Conservation (phyloP, 2,113 vertebrate genomes). For the Calyptomena viridis region DNA sequence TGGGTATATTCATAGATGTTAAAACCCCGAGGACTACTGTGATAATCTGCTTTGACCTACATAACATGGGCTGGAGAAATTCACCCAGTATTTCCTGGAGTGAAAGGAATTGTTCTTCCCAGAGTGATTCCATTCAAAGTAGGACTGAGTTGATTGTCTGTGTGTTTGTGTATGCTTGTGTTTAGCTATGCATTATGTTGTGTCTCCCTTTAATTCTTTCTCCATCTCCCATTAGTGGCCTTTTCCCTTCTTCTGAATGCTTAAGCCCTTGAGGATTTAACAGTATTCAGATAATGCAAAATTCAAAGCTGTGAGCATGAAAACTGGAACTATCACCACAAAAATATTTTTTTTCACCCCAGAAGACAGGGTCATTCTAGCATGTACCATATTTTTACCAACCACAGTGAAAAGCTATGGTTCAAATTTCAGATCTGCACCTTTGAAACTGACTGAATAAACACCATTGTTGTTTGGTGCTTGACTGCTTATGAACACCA, state of each 20-base stretch:
- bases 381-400: background rate
- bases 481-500: background rate
- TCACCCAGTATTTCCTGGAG: conserved; percentile 46
- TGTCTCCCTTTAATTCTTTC: conserved; percentile 9
- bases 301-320: background rate
- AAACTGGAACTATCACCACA: background rate
- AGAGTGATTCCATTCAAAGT: conserved; percentile 18
- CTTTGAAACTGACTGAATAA: background rate
- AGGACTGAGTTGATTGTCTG: background rate
- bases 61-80: conserved; percentile 44
- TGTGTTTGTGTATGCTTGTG: background rate
- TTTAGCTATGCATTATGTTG: background rate
- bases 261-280: conserved; percentile 13
- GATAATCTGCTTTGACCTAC: conserved; percentile 56
- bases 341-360: background rate
- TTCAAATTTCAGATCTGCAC: background rate
- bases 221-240: background rate
- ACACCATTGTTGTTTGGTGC: background rate
- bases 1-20: conserved; percentile 52
- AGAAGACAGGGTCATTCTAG: background rate
- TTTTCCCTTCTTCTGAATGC: background rate
- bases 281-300: background rate
- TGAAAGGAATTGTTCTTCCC: conserved; percentile 32
- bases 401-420: background rate
- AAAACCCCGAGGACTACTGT: conserved; percentile 16